These are phyloP conservation scores for Meloe dianella DNA, from an alignment of 2,888 invertebrate genomes.

Conservation along the genomic window DNA sequence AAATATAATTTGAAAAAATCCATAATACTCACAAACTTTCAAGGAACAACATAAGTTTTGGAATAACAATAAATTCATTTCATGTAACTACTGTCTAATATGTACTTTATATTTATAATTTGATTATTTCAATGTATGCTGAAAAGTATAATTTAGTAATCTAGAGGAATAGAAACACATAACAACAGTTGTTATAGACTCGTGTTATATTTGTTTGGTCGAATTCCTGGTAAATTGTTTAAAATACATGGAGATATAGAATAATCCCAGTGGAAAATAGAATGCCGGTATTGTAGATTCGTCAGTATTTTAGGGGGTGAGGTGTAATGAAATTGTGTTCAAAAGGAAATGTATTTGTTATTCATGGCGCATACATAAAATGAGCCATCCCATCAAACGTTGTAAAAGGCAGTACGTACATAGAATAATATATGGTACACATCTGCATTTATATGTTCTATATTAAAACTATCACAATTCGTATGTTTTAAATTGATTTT, in stretches of 20 bases:
- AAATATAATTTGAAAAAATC: background rate
- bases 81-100: no score
- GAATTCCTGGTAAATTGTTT: slow-evolving; percentile 24
- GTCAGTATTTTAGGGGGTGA: slow-evolving; percentile 12
- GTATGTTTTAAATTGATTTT: background rate
- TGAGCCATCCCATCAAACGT: slow-evolving; percentile 41
- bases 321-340: slow-evolving; percentile 35
- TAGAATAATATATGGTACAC: slow-evolving; percentile 38
- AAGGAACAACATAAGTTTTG: background rate
- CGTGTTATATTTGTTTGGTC: slow-evolving; percentile 14
- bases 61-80: background rate
- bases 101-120: slow-evolving; percentile 10
- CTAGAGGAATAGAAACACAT: background rate
- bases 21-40: background rate
- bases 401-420: slow-evolving; percentile 41
- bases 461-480: slow-evolving; percentile 35
- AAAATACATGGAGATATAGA: slow-evolving; percentile 23
- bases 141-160: background rate
- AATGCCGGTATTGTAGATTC: background rate
- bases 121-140: slow-evolving; percentile 24
- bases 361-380: slow-evolving; percentile 43
- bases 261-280: slow-evolving; percentile 29
- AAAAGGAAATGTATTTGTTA: slow-evolving; percentile 42
- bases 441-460: slow-evolving; percentile 38
- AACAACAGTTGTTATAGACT: slow-evolving; percentile 1